These are phyloP conservation scores for Halictus ligatus DNA, from an alignment of 2,888 invertebrate species.

Conservation along the genomic window DNA sequence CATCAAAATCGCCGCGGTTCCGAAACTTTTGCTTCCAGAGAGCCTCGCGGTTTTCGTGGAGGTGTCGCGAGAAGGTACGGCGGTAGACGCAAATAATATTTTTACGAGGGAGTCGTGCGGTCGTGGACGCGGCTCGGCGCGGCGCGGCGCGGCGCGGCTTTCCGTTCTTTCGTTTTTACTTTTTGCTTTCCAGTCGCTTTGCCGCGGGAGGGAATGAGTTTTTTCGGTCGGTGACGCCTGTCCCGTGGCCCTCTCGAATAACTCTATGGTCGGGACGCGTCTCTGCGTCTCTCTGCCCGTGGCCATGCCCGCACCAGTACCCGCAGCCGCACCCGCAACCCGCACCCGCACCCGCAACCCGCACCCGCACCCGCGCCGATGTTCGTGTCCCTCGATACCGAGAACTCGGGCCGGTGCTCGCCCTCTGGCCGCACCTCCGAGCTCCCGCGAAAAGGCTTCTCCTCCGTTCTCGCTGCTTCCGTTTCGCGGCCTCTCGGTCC, in stretches of 20 bases:
- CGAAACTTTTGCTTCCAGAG: not conserved
- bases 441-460: slow-evolving; percentile 15
- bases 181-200: slow-evolving; percentile 67
- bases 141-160: slow-evolving; percentile 35
- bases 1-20: not conserved
- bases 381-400: slow-evolving; percentile 59
- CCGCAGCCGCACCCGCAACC: not conserved
- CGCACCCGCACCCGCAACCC: not conserved
- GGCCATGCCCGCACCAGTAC: not conserved
- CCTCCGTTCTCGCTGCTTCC: slow-evolving; percentile 6
- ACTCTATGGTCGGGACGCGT: slow-evolving; percentile 35
- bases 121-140: not conserved
- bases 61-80: not conserved
- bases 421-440: slow-evolving; percentile 20
- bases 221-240: slow-evolving; percentile 70
- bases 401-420: slow-evolving; percentile 71
- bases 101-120: slow-evolving; percentile 64
- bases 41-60: slow-evolving; percentile 27
- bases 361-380: not conserved
- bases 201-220: slow-evolving; percentile 68
- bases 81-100: slow-evolving; percentile 67
- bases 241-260: slow-evolving; percentile 57
- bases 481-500: not conserved
- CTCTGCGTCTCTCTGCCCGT: not conserved
- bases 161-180: slow-evolving; percentile 20